These are phyloP conservation scores for Pachycephus smyrnensis DNA, from an alignment of 2,888 invertebrate species.

Conservation along the genomic window DNA sequence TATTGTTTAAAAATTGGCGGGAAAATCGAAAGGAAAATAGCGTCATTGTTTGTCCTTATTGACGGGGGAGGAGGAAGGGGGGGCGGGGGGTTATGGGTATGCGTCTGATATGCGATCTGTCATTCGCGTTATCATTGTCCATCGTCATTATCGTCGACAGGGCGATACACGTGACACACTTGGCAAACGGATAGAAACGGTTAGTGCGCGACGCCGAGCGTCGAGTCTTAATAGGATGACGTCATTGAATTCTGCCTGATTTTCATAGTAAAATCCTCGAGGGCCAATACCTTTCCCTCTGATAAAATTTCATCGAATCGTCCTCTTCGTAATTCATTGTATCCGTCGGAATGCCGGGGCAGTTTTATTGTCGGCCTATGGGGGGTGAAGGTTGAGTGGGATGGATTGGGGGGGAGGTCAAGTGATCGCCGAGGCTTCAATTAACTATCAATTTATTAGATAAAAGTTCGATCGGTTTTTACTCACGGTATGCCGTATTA, in stretches of 20 bases:
- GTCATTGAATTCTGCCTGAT: background rate
- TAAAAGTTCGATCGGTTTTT: background rate
- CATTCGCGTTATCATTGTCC: background rate
- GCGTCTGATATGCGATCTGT: background rate
- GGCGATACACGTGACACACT: background rate
- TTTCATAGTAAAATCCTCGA: background rate
- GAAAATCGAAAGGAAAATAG: background rate
- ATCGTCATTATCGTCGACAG: background rate
- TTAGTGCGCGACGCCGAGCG: background rate
- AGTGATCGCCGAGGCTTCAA: background rate
- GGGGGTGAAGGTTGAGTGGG: background rate
- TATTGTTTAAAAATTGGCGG: background rate
- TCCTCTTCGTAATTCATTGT: background rate
- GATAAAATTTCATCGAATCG: background rate
- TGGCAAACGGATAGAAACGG: background rate
- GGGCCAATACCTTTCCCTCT: background rate
- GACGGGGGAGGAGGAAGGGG: background rate
- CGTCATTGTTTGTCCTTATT: background rate
- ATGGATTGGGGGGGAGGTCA: background rate
- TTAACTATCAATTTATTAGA: background rate
- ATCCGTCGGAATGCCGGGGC: background rate
- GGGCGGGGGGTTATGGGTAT: background rate
- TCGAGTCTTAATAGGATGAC: background rate
- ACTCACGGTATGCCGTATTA: background rate
- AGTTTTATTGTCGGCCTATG: background rate